Evolutionary conservation across 2,888 invertebrate species (phyloP), one percentile per base, ranked within the genome.

Genomic region (Neoaliturus tenellus): DNA sequence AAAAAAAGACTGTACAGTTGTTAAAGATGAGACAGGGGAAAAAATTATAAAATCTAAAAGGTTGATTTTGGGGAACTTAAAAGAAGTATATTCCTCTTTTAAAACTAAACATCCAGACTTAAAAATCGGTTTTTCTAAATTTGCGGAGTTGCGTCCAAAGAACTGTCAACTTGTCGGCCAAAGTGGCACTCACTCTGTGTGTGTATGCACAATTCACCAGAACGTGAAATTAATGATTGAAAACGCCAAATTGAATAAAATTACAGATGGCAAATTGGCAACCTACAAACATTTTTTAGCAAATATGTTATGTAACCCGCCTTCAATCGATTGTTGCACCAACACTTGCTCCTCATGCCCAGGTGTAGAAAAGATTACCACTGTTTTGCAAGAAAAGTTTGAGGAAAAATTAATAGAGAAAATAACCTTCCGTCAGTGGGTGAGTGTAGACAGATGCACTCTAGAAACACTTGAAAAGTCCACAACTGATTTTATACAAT

Each of bases 151-250:
- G 4, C 4, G 31, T 2, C 62, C 62, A 62, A 62, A 62, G 17
- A 25, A 28, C 25, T 62, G 20, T 62, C 6, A 25, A 3, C 39
- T 82, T n/a, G 81, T 75, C 39, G 75, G 75, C 14, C 23, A 44
- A 25, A 35, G 39, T 33, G 84, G 82, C n/a, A 82, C 82, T 31
- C 82, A 84, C 17, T 48, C 58, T 17, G 81, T 84, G 12, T 82
- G 82, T 62, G 81, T 84, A 35, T 84, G 73, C 44, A 25, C 5
- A 6, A 23, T 28, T 25, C 81, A 84, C 55, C 84, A 84, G 51
- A 84, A 82, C 28, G n/a, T 84, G n/a, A 82, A 84, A 81, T 35
- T 84, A n/a, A 82, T 71, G 73, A 39, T 73, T 31, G 6, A 10
- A 20, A 12, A 12, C 6, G 39, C 39, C 12, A 39, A 39, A n/a